Evolutionary conservation across 2,888 invertebrate genomes (phyloP).

Genomic region (Melitaea athalia): DNA sequence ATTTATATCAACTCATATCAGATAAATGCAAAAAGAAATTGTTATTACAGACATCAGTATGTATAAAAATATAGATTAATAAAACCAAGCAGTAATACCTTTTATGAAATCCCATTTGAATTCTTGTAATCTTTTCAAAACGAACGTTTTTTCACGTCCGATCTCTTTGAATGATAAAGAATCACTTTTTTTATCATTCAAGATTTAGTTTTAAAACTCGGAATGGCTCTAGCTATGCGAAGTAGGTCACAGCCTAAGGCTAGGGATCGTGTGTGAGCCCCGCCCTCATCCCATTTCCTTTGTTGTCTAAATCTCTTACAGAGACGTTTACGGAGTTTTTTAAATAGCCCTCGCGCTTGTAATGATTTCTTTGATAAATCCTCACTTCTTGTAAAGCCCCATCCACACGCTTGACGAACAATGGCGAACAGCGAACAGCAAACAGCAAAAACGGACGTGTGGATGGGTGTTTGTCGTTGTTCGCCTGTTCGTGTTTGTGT

Average conservation of each 20-base stretch:
- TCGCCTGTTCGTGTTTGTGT: too few species aligned
- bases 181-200: conserved; percentile 5
- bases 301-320: conserved; percentile 18
- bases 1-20: too few species aligned
- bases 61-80: too few species aligned
- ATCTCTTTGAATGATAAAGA: not conserved
- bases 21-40: too few species aligned
- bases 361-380: not conserved
- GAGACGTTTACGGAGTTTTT: conserved; percentile 15
- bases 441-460: too few species aligned
- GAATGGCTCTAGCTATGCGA: conserved; percentile 7
- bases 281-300: conserved; percentile 19
- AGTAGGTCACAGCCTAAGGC: conserved; percentile 29
- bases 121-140: not conserved
- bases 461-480: too few species aligned
- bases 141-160: not conserved
- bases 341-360: conserved; percentile 5
- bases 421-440: too few species aligned
- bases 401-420: too few species aligned
- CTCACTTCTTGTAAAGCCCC: not conserved
- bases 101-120: not conserved
- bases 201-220: conserved; percentile 1
- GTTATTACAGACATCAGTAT: too few species aligned
- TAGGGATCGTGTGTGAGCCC: conserved; percentile 12
- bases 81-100: too few species aligned